Percentiles rank a stretch among this genome's conserved stretches.
Evolutionary conservation across 2,888 invertebrate species (phyloP).

Genomic region (Drosophila anomalipes): DNA sequence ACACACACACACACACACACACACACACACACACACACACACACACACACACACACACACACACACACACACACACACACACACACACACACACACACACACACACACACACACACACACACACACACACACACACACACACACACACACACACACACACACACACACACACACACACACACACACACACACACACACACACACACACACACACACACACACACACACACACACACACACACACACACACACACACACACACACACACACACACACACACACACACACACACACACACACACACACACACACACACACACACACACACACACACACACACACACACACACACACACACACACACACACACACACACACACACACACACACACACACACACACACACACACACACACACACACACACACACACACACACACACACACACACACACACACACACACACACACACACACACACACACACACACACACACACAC

Average conservation of each 20-base stretch:
- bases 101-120: conserved; percentile 6
- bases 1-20: not conserved
- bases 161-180: not conserved
- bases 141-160: conserved; percentile 22
- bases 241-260: conserved; percentile 25
- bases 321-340: not conserved
- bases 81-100: conserved; percentile 25
- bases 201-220: conserved; percentile 18
- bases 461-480: conserved; percentile 22
- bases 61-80: not conserved
- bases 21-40: conserved; percentile 19
- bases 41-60: conserved; percentile 18
- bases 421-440: conserved; percentile 6
- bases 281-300: conserved; percentile 7
- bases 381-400: not conserved
- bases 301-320: conserved; percentile 22
- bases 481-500: not conserved
- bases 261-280: conserved; percentile 6
- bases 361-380: conserved; percentile 18
- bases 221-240: not conserved
- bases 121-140: conserved; percentile 7
- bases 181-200: conserved; percentile 19
- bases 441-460: conserved; percentile 7
- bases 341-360: conserved; percentile 19
- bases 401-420: conserved; percentile 25